phyloP scores from a whole-genome alignment of 2,113 vertebrate genomes.

The Cairina moschata region DNA sequence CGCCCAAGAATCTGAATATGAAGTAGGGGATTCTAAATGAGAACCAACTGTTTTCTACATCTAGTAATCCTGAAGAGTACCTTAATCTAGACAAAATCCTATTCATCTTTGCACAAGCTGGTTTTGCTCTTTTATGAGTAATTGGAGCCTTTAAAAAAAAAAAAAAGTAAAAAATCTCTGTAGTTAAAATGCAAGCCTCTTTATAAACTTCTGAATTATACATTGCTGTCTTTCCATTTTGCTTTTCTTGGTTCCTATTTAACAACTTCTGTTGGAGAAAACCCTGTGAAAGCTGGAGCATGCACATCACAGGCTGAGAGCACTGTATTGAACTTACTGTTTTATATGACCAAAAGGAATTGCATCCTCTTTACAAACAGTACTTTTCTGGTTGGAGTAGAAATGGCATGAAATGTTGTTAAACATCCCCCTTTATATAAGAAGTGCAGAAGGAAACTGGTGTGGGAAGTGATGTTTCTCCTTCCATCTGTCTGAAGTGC shows the following conservation, averaged over 20 bases:
- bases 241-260: neutral
- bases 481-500: neutral
- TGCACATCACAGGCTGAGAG: neutral
- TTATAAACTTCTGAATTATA: neutral
- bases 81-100: neutral
- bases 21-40: constrained; percentile 2
- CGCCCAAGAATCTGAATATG: neutral
- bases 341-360: neutral
- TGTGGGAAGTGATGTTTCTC: rapidly evolving
- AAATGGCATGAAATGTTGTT: neutral
- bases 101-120: neutral
- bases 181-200: neutral
- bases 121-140: neutral
- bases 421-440: neutral
- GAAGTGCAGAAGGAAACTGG: neutral
- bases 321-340: neutral
- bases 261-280: neutral
- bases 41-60: neutral
- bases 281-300: neutral
- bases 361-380: neutral
- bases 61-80: neutral
- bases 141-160: neutral
- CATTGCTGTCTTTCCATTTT: neutral
- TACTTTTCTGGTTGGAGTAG: neutral
- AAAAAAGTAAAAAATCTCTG: neutral